These are phyloP conservation scores for Polyploca ridens DNA, from an alignment of 2,888 invertebrate species.

Conservation along the genomic window DNA sequence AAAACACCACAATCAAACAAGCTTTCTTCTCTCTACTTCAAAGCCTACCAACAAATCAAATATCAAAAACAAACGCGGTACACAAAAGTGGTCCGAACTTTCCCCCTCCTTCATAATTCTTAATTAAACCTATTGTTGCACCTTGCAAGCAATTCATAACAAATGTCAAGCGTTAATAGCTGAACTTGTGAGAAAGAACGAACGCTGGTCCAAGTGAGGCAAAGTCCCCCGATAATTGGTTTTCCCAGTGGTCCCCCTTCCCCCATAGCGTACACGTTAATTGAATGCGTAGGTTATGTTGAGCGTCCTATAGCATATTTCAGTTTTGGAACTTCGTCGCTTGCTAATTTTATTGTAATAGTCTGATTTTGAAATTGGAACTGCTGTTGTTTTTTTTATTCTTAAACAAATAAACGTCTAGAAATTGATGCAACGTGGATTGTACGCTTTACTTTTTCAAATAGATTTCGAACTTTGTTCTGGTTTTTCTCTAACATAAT, in stretches of 20 bases:
- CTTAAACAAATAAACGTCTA: too few relatives aligned
- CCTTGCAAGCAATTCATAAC: constrained; percentile 71
- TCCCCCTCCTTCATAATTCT: constrained; percentile 54
- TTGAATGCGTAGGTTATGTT: constrained; percentile 60
- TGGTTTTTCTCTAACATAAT: too few relatives aligned
- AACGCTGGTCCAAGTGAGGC: constrained; percentile 41
- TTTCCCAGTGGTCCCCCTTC: constrained; percentile 32
- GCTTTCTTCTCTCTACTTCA: neutral
- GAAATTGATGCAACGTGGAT: too few relatives aligned
- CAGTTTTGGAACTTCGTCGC: constrained; percentile 4
- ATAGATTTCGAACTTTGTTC: too few relatives aligned
- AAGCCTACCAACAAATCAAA: constrained; percentile 14
- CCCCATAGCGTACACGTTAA: constrained; percentile 44
- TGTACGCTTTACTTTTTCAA: too few relatives aligned
- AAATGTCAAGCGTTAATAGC: constrained; percentile 67
- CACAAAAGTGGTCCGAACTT: constrained; percentile 27
- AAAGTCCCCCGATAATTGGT: constrained; percentile 64
- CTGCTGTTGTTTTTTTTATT: too few relatives aligned
- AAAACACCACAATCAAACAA: too few relatives aligned
- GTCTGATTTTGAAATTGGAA: neutral
- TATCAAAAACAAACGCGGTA: constrained; percentile 18
- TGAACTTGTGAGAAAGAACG: constrained; percentile 55
- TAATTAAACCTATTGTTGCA: constrained; percentile 75
- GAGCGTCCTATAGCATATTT: constrained; percentile 2
- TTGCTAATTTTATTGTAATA: neutral